Base-by-base conservation (phyloP, 1,140 invertebrate species). In the Lysiphlebus fabarum region DNA sequence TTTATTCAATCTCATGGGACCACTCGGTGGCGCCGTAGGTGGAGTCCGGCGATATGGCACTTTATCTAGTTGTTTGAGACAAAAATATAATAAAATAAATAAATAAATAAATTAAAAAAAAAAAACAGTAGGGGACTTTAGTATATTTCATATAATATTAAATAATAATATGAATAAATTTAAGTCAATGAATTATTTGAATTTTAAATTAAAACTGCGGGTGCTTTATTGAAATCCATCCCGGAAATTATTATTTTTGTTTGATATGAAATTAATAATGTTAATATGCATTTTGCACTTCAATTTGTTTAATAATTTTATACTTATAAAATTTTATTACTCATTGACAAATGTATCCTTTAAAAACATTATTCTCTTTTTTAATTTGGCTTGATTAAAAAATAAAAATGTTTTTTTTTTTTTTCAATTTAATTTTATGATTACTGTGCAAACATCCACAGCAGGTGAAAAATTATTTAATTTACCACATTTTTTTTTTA, bases 1-100 rank as follows among this genome's bases (percentile, higher is more conserved):
- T 63, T 63, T 63, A 62, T 63, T 58, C 59, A 45, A 36, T 57
- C 55, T 44, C 34, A 45, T 54, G 43, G 11, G 43, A 55, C 44
- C 17, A n/a, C 36, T 49, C 41, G 41, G 37, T 63, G 65, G 63
- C 59, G 62, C 61, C 60, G 62, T 68, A 65, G 65, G 66, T 64
- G 63, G 60, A 58, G 50, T 54, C 50, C 56, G 62, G 43, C 61
- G 62, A 67, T 65, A 66, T 64, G 67, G 65, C 67, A 65, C 65
- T 66, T 62, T 65, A 66, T 65, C 60, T 63, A 61, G 65, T 63
- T 56, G 50, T 59, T 38, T 26, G 17, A 4, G 17, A 26, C 34
- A 26, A 48, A 10, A 17, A 26, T 43, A 43, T 42, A 47, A 59
- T n/a, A 59, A 54, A 40, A 50, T 47, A 42, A 43, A 47, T 43